Percentiles rank a stretch among this genome's conserved stretches.
Evolutionary conservation across 2,113 vertebrate genomes (phyloP).

Genomic region (Tachycineta bicolor): DNA sequence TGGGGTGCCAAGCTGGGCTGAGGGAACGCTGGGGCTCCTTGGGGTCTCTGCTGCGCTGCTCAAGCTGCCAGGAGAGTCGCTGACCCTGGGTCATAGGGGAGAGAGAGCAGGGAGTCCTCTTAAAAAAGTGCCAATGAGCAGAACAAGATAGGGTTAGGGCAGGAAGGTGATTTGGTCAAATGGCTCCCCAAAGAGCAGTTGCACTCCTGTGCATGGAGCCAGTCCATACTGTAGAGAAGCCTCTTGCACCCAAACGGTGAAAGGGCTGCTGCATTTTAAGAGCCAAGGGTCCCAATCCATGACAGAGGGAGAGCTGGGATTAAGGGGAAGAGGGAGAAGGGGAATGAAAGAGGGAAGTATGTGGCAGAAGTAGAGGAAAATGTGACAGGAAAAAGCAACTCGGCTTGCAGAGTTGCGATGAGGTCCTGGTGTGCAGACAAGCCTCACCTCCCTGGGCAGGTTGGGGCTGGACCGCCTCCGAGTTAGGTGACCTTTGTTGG

Average conservation of each 20-base stretch:
- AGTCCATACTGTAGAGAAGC: not conserved
- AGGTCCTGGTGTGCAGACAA: not conserved
- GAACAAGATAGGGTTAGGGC: not conserved
- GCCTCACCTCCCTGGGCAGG: conserved; percentile 76
- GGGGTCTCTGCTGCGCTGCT: conserved; percentile 9
- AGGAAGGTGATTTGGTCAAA: not conserved
- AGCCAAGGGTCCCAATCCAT: not conserved
- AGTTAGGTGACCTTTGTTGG: conserved; percentile 62
- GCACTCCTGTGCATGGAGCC: not conserved
- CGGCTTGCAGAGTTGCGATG: not conserved
- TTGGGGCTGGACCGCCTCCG: conserved; percentile 75
- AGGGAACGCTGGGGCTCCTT: conserved; percentile 1
- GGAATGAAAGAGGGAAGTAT: not conserved
- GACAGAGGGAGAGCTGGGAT: not conserved
- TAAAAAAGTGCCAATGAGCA: not conserved
- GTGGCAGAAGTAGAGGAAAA: not conserved
- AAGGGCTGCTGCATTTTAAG: not conserved
- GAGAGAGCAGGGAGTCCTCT: not conserved
- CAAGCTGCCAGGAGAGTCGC: conserved; percentile 5
- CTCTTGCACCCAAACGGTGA: not conserved
- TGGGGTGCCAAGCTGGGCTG: not conserved
- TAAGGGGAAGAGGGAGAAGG: not conserved
- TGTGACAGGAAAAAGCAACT: not conserved
- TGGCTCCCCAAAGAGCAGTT: not conserved
- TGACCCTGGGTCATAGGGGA: conserved; percentile 41